Conservation (phyloP, 1,140 invertebrate genomes). For the Brachionus manjavacas region DNA sequence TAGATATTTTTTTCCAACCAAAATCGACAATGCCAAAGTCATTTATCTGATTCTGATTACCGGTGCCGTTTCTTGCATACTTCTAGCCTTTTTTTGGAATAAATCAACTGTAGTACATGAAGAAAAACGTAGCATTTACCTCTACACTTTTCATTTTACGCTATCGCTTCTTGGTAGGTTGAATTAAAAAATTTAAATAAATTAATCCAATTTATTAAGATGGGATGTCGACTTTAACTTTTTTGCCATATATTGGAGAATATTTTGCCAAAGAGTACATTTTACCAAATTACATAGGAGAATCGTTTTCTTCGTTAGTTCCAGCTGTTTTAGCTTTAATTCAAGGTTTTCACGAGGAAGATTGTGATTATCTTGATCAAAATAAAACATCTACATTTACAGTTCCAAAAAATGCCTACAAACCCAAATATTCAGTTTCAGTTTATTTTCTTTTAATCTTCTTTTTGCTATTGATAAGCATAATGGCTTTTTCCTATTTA, state of each 20-base stretch:
- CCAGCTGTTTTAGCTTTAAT: slow-evolving; percentile 75
- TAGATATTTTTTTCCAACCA: slow-evolving; percentile 54
- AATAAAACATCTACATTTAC: not conserved
- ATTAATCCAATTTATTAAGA: not conserved
- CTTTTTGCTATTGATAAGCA: slow-evolving; percentile 17
- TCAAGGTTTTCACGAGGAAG: slow-evolving; percentile 65
- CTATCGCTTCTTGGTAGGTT: not conserved
- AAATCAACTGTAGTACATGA: slow-evolving; percentile 61
- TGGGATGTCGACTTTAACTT: slow-evolving; percentile 33
- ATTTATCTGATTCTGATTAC: slow-evolving; percentile 67
- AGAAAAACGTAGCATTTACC: slow-evolving; percentile 14
- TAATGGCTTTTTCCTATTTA: not conserved
- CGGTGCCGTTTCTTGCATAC: slow-evolving; percentile 65
- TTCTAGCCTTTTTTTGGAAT: slow-evolving; percentile 73
- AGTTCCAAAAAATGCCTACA: not conserved
- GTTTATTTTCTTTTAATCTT: slow-evolving; percentile 31
- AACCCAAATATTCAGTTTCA: slow-evolving; percentile 14
- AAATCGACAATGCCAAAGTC: slow-evolving; percentile 48
- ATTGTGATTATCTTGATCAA: not conserved
- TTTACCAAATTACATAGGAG: slow-evolving; percentile 66
- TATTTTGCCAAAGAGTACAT: slow-evolving; percentile 48
- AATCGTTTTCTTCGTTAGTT: slow-evolving; percentile 79
- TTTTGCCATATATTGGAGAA: slow-evolving; percentile 34
- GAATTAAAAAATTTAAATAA: not conserved
- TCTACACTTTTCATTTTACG: slow-evolving; percentile 8